These are phyloP conservation scores for Australoheros scitulus DNA, from an alignment of 2,113 vertebrate genomes.

Conservation along the genomic window DNA sequence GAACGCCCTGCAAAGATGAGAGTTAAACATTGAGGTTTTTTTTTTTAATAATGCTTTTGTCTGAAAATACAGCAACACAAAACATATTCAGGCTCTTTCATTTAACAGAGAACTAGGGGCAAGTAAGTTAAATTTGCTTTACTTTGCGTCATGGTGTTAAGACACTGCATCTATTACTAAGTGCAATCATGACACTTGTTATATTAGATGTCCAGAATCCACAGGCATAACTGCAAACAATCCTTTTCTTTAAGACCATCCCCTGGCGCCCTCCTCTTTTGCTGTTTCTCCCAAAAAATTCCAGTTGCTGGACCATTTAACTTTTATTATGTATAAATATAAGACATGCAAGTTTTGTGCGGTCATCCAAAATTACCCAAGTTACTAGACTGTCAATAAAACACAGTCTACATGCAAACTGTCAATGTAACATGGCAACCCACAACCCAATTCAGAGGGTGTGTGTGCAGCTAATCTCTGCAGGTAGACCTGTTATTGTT, in stretches of 20 bases:
- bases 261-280: not conserved
- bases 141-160: not conserved
- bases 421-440: not conserved
- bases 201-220: not conserved
- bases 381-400: not conserved
- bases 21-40: not conserved
- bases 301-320: not conserved
- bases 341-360: not conserved
- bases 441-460: not conserved
- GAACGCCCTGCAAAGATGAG: conserved; percentile 75
- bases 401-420: not conserved
- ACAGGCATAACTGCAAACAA: not conserved
- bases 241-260: not conserved
- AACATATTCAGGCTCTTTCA: not conserved
- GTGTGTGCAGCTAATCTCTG: not conserved
- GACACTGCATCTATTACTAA: not conserved
- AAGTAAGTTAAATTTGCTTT: not conserved
- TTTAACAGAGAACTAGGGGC: not conserved
- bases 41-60: too few species aligned
- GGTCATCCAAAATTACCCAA: accelerated
- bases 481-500: not conserved
- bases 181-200: not conserved
- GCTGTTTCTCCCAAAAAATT: not conserved
- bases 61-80: not conserved
- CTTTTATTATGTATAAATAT: not conserved